phyloP scores from a whole-genome alignment of 2,797 vertebrate species.

The Vireo griseus region DNA sequence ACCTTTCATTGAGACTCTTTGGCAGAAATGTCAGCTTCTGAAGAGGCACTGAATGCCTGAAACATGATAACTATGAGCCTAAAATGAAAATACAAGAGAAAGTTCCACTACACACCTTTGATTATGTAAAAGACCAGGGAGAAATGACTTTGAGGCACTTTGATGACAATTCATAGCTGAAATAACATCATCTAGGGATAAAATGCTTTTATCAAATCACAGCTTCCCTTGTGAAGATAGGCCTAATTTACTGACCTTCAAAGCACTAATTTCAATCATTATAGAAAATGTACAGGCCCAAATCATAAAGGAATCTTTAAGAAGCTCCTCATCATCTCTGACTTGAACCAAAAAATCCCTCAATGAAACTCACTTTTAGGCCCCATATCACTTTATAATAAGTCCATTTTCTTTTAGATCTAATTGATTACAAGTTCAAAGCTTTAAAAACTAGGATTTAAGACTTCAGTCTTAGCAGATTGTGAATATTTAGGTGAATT shows the following conservation, averaged over 20 bases:
- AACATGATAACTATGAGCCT: not conserved
- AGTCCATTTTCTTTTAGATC: not conserved
- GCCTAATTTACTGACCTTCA: conserved; percentile 14
- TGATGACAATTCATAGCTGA: not conserved
- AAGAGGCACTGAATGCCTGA: not conserved
- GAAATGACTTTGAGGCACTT: not conserved
- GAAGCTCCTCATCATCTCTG: not conserved
- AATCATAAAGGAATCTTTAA: not conserved
- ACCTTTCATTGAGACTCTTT: not conserved
- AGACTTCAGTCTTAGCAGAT: not conserved
- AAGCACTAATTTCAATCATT: not conserved
- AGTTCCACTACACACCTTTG: not conserved
- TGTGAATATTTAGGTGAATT: too few species aligned
- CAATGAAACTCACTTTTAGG: not conserved
- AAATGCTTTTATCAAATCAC: not conserved
- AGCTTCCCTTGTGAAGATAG: not conserved
- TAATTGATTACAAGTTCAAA: not conserved
- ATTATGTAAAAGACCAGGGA: not conserved
- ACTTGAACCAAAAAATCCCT: not conserved
- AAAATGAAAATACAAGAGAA: not conserved
- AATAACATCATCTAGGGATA: not conserved
- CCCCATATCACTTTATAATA: not conserved
- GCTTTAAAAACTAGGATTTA: not conserved
- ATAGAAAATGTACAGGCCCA: too few species aligned
- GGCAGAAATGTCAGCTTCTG: not conserved